Evolutionary conservation across 2,888 invertebrate species (phyloP).

Genomic region (Acanthosepion pharaonis): DNA sequence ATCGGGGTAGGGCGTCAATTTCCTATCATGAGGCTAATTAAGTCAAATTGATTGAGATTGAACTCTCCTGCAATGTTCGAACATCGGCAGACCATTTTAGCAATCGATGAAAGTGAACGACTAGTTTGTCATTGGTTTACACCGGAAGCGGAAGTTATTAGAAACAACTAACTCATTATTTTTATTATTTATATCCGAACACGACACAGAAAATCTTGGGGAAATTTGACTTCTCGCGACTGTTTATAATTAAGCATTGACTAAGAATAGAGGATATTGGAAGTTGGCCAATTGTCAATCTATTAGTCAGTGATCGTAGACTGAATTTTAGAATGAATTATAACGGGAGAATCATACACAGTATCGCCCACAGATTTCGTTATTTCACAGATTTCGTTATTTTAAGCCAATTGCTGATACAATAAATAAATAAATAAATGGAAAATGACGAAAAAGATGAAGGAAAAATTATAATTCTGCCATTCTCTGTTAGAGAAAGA

Average conservation of each 20-base stretch:
- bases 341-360: too few relatives aligned
- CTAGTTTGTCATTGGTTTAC: background rate
- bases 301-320: too few relatives aligned
- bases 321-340: too few relatives aligned
- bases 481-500: background rate
- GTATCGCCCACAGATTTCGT: too few relatives aligned
- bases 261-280: too few relatives aligned
- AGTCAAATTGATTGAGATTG: background rate
- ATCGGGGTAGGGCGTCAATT: background rate
- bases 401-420: too few relatives aligned
- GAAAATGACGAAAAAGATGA: background rate
- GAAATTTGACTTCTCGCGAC: too few relatives aligned
- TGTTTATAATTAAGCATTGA: too few relatives aligned
- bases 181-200: background rate
- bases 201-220: background rate
- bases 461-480: background rate
- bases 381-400: too few relatives aligned
- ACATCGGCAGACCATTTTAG: too few relatives aligned
- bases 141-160: conserved; percentile 7
- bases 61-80: background rate
- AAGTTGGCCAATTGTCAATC: too few relatives aligned
- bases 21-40: background rate
- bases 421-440: background rate
- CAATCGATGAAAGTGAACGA: background rate
- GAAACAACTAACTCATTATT: background rate